These are phyloP conservation scores for Ceratosolen fusciceps DNA, from an alignment of 1,140 invertebrate species.

Conservation along the genomic window DNA sequence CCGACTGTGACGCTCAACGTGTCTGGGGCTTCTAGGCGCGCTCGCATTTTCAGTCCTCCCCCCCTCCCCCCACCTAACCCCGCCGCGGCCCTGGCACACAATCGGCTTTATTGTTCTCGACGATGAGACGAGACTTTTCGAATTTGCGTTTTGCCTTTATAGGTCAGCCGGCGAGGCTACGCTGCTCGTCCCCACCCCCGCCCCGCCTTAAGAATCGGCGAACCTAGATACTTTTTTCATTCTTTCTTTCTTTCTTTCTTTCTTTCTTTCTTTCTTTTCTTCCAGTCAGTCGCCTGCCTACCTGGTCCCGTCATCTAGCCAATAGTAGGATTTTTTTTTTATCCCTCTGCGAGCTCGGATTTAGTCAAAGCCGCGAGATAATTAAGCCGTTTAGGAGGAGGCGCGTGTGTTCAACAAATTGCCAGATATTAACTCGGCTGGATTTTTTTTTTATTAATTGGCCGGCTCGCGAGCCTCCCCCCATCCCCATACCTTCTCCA, in stretches of 20 bases:
- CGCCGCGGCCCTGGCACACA: neutral
- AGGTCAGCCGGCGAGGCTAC: conserved; percentile 7
- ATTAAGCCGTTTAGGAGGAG: neutral
- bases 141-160: conserved; percentile 3
- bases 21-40: neutral
- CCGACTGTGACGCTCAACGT: too few species aligned
- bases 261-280: too few species aligned
- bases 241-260: too few species aligned
- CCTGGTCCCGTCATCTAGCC: neutral
- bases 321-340: too few species aligned
- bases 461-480: neutral
- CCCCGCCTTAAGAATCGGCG: neutral
- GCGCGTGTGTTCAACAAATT: neutral
- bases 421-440: neutral
- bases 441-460: neutral
- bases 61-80: neutral
- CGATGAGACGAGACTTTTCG: neutral
- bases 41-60: neutral
- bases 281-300: too few species aligned
- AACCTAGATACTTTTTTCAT: neutral
- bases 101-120: neutral
- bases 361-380: neutral
- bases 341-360: neutral
- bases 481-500: too few species aligned
- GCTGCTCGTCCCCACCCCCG: neutral